phyloP scores from a whole-genome alignment of 2,797 vertebrate genomes.

The Paratrypauchen microcephalus region DNA sequence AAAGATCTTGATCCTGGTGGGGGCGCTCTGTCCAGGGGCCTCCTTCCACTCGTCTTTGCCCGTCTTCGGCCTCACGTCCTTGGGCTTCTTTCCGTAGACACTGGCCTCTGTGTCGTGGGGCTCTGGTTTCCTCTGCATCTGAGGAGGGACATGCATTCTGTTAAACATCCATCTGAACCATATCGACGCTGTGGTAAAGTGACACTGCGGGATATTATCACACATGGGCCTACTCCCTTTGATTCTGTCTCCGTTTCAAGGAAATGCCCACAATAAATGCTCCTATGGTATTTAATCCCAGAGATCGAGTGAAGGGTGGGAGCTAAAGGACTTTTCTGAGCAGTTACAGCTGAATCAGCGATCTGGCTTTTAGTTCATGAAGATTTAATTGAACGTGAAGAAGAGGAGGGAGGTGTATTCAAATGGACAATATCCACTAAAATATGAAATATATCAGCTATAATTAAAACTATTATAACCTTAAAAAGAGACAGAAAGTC shows the following conservation, averaged over 20 bases:
- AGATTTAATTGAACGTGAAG: too few relatives aligned
- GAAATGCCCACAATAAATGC: slow-evolving; percentile 5
- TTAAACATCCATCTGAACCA: slow-evolving; percentile 61
- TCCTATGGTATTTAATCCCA: neutral
- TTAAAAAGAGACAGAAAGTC: too few relatives aligned
- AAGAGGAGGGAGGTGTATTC: too few relatives aligned
- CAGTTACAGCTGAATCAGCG: neutral
- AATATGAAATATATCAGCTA: too few relatives aligned
- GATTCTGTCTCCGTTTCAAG: slow-evolving; percentile 9
- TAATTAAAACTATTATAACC: too few relatives aligned
- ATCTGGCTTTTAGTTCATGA: too few relatives aligned
- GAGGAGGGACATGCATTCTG: slow-evolving; percentile 63
- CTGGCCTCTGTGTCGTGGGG: slow-evolving; percentile 85
- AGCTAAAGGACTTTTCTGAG: neutral
- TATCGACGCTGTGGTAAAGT: slow-evolving; percentile 54
- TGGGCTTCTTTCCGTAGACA: slow-evolving; percentile 86
- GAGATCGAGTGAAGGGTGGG: neutral
- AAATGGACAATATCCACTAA: too few relatives aligned
- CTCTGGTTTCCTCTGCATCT: slow-evolving; percentile 91
- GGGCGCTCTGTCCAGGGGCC: slow-evolving; percentile 77
- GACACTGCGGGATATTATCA: slow-evolving; percentile 47
- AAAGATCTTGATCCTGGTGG: slow-evolving; percentile 97
- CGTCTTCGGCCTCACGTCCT: slow-evolving; percentile 88
- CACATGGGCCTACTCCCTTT: slow-evolving; percentile 48
- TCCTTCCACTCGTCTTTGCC: slow-evolving; percentile 93